phyloP scores from a whole-genome alignment of 2,113 vertebrate species.

The Oryzias melastigma region DNA sequence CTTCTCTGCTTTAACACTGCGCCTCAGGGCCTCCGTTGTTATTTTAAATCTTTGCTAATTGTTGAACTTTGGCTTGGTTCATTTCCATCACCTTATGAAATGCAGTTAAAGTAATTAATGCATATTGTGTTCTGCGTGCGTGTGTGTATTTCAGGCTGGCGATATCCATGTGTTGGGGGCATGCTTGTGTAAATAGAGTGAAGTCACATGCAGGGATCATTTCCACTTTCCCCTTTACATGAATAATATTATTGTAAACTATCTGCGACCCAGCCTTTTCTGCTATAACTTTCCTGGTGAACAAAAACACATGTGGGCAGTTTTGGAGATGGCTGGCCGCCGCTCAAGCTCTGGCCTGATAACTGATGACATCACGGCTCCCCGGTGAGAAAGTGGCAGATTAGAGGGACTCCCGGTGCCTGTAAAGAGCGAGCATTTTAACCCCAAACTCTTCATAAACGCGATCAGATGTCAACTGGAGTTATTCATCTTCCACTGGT shows the following conservation, averaged over 20 bases:
- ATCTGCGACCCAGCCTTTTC: conserved; percentile 70
- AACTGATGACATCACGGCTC: conserved; percentile 63
- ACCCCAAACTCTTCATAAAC: conserved; percentile 7
- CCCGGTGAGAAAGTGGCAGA: conserved; percentile 55
- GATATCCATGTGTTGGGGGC: conserved; percentile 65
- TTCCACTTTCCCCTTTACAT: conserved; percentile 69
- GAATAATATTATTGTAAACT: conserved; percentile 76
- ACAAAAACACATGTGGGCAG: conserved; percentile 69
- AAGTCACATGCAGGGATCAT: conserved; percentile 66
- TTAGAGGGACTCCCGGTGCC: conserved; percentile 38
- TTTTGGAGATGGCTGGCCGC: conserved; percentile 36
- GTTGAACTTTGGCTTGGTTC: conserved; percentile 62
- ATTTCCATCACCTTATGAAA: conserved; percentile 71
- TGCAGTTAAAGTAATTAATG: conserved; percentile 55
- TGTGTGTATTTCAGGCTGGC: conserved; percentile 48
- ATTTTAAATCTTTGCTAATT: conserved; percentile 75
- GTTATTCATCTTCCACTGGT: conserved; percentile 25
- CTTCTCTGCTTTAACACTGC: conserved; percentile 57
- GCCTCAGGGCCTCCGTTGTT: conserved; percentile 67
- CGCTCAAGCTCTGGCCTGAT: conserved; percentile 23
- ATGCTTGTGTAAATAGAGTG: conserved; percentile 70
- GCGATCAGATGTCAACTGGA: neutral
- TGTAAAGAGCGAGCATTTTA: conserved; percentile 46
- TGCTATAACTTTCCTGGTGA: conserved; percentile 64
- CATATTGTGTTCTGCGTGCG: conserved; percentile 30